A percentile compares a stretch with the other conserved stretches of the same genome.
Conservation (phyloP, 2,797 vertebrate species). For the Hypotaenidia okinawae region DNA sequence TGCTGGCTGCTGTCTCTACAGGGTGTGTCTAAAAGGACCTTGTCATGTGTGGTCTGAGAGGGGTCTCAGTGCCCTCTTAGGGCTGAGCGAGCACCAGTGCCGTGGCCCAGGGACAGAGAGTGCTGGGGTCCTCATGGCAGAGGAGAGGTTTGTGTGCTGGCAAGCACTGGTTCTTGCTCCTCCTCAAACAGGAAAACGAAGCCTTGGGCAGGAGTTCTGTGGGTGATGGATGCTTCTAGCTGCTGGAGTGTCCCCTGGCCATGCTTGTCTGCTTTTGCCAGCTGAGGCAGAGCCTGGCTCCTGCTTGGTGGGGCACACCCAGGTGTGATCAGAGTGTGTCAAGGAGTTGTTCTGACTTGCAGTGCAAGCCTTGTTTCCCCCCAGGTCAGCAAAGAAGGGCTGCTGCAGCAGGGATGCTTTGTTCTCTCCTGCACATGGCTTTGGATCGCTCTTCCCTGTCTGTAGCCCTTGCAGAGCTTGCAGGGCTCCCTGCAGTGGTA, state of each 20-base stretch:
- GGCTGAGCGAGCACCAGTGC: accelerated
- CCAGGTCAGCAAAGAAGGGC: background rate
- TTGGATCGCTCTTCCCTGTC: background rate
- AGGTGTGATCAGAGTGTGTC: background rate
- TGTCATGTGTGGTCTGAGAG: background rate
- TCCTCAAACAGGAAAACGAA: background rate
- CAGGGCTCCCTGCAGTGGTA: accelerated
- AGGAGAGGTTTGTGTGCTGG: background rate
- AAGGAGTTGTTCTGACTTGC: background rate
- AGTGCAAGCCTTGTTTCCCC: background rate
- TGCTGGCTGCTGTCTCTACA: background rate
- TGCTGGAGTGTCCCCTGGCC: background rate
- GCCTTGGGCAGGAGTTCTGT: background rate
- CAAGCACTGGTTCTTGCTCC: accelerated
- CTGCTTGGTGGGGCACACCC: background rate
- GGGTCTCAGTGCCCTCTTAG: background rate
- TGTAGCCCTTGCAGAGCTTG: accelerated
- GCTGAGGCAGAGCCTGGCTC: background rate
- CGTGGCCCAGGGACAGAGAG: accelerated
- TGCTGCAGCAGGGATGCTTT: background rate
- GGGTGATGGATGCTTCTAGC: background rate
- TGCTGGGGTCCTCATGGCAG: background rate
- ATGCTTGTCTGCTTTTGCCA: background rate
- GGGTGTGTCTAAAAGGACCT: background rate
- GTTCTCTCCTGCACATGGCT: background rate